Conservation (phyloP, 2,797 vertebrate genomes). For the Sebastes ruberrimus region DNA sequence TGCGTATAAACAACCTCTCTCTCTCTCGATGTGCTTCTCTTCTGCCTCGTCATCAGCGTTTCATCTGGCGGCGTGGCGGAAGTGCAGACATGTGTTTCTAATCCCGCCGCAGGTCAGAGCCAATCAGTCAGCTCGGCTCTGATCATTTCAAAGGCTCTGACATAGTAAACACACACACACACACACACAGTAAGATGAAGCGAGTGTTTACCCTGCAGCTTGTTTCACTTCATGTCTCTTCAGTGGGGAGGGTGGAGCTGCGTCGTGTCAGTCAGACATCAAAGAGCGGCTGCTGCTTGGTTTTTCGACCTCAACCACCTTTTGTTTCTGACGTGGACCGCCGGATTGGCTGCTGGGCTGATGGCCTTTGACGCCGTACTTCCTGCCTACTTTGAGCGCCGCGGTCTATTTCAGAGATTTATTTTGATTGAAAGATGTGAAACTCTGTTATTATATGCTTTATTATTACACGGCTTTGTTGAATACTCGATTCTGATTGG, state of each 20-base stretch:
- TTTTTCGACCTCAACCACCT: not conserved
- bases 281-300: constrained; percentile 8
- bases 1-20: not conserved
- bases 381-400: not conserved
- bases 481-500: too few relatives aligned
- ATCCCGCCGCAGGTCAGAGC: constrained; percentile 26
- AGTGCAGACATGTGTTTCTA: constrained; percentile 40
- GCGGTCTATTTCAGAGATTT: not conserved
- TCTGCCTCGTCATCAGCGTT: not conserved
- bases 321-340: not conserved
- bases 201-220: constrained; percentile 32
- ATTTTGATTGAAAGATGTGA: not conserved
- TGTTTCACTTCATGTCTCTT: constrained; percentile 16
- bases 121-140: constrained; percentile 29
- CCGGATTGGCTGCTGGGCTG: not conserved
- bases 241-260: constrained; percentile 6
- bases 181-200: not conserved
- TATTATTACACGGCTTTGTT: too few relatives aligned
- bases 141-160: constrained; percentile 44
- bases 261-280: constrained; percentile 25
- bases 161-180: constrained; percentile 25
- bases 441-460: not conserved
- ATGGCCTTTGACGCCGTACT: not conserved
- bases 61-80: constrained; percentile 10
- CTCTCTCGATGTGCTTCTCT: not conserved